Base-by-base conservation (phyloP, 2,113 vertebrate genomes). In the Nicator chloris region DNA sequence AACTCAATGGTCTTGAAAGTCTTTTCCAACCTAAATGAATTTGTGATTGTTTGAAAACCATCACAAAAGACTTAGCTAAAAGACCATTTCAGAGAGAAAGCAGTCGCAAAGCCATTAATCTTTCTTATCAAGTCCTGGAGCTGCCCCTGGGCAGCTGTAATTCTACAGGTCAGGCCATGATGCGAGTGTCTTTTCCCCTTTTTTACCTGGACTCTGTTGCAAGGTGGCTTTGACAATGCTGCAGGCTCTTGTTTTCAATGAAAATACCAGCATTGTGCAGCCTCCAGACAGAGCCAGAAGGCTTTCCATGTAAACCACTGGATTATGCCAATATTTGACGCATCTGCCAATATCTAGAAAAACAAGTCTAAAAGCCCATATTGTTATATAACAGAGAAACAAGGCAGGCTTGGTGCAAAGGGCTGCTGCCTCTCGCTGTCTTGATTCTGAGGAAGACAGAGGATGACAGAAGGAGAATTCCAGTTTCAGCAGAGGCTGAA, bases 331-430 rank as follows among this genome's bases (percentile, higher is more conserved):
- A 94, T 92, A 93, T 93, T 94, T 94, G 93, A 82, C 5, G 30
- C 91, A 95, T 93, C 90, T 95, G 93, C 95, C 95, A 92, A 68
- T 94, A 94, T 92, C 93, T 95, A 91, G 79, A 86, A 93, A 96
- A 96, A 96, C 94, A 94, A 95, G 75, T 86, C 93, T 96, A 93
- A 95, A 95, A 75, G 93, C 88, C 82, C 60, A 72, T 81, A 84
- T 94, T 92, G 91, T 92, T 94, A 94, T 59, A 7, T 90, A 95
- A 91, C 84, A 83, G 77, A 92, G 89, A 80, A 92, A 78, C 85
- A 90, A 84, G 65, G 31, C 7, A 1, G 63, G 63, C 85, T 71
- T 78, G 86, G 90, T 13, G 33, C 2, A 0, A 82, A 92, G 70
- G 37, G 49, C 35, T 88, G 65, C 64, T 64, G 75, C 86, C 51